phyloP scores from a whole-genome alignment of 1,140 invertebrate genomes.

The Oppia nitens region DNA sequence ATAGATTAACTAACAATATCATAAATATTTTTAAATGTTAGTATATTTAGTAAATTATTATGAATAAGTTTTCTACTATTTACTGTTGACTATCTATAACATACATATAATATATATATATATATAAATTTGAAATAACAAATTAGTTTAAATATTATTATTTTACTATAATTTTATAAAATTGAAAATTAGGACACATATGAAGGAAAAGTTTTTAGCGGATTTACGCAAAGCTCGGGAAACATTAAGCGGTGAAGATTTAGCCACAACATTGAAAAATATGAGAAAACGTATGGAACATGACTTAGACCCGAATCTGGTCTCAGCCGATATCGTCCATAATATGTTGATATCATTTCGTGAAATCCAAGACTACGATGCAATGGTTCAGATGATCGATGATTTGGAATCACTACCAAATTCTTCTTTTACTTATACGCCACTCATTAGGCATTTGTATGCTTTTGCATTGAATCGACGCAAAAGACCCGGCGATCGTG shows the following conservation, averaged over 20 bases:
- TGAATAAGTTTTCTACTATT: background rate
- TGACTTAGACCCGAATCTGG: conserved; percentile 64
- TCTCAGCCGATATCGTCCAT: conserved; percentile 81
- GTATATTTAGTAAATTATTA: background rate
- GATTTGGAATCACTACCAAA: conserved; percentile 84
- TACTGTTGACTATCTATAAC: background rate
- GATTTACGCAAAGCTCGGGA: conserved; percentile 87
- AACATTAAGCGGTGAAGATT: conserved; percentile 61
- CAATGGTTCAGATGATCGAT: conserved; percentile 92
- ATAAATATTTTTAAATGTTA: too few relatives aligned
- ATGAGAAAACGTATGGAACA: conserved; percentile 74
- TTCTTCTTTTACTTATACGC: conserved; percentile 69
- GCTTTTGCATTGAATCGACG: conserved; percentile 92
- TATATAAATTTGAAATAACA: too few relatives aligned
- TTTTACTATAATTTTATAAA: conserved; percentile 3
- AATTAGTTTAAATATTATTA: conserved; percentile 2
- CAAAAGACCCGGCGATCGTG: conserved; percentile 81
- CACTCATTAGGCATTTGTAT: conserved; percentile 78
- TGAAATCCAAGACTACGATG: conserved; percentile 91
- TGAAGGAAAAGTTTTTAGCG: conserved; percentile 91
- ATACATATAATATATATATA: too few relatives aligned
- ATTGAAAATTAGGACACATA: conserved; percentile 54
- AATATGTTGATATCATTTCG: conserved; percentile 81
- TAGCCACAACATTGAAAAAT: conserved; percentile 65
- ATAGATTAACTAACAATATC: too few relatives aligned